Evolutionary conservation across 35 echinoderm and acorn worm species (phyloP).

Genomic region (Diadema setosum): DNA sequence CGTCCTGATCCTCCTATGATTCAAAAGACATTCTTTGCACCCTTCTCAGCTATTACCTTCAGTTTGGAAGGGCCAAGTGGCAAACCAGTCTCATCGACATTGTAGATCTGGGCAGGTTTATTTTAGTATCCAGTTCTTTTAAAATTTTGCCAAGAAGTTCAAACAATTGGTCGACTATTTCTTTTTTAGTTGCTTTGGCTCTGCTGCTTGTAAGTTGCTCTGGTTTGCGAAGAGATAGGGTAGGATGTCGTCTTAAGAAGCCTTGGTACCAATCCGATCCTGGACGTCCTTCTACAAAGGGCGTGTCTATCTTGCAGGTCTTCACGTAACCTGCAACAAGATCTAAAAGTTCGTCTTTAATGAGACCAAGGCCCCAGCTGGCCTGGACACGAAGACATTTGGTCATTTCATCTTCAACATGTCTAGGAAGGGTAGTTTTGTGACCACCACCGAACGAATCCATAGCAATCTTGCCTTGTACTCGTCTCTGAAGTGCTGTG

Average conservation of each 20-base stretch:
- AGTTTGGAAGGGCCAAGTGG: background rate
- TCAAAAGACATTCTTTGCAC: background rate
- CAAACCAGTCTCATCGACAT: background rate
- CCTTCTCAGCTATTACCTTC: background rate
- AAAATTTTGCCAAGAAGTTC: background rate
- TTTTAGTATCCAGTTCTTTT: background rate
- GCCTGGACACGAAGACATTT: background rate
- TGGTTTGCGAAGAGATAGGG: background rate
- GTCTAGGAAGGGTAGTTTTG: background rate
- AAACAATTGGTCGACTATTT: conserved; percentile 1
- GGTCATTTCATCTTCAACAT: background rate
- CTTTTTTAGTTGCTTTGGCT: background rate
- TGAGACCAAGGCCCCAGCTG: background rate
- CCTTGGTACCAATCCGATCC: background rate
- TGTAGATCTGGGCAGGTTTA: background rate
- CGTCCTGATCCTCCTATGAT: background rate
- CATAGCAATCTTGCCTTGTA: background rate
- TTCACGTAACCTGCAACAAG: background rate
- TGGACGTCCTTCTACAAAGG: background rate
- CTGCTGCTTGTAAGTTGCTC: conserved; percentile 18
- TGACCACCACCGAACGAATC: background rate
- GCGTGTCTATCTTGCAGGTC: background rate
- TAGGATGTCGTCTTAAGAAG: background rate
- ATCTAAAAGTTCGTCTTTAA: background rate
- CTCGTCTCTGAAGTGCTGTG: background rate